These are phyloP conservation scores for Bryconaethiops microstoma DNA, from an alignment of 2,797 vertebrate genomes.

Conservation along the genomic window DNA sequence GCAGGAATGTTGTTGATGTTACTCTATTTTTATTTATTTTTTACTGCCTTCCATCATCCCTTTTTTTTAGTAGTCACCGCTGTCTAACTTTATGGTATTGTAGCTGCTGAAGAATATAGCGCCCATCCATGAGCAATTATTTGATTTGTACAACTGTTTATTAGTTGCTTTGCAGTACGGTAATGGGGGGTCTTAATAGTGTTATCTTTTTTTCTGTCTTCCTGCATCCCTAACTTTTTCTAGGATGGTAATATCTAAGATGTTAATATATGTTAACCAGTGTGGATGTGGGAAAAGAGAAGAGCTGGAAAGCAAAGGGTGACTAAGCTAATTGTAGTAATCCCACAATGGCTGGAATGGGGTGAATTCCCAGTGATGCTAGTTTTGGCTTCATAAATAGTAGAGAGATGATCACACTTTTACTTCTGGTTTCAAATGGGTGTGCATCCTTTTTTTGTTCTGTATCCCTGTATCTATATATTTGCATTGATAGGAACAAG, in stretches of 20 bases:
- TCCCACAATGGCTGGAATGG: conserved; percentile 37
- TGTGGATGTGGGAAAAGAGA: neutral
- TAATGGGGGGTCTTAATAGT: neutral
- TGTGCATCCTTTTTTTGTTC: conserved; percentile 3
- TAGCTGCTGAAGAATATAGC: conserved; percentile 5
- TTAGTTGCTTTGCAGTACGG: conserved; percentile 19
- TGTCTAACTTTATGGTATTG: neutral
- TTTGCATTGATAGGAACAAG: neutral
- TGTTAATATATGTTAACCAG: neutral
- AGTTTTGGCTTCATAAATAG: conserved; percentile 48
- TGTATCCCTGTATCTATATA: neutral
- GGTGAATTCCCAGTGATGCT: conserved; percentile 45
- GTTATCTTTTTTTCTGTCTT: neutral
- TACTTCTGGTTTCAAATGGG: conserved; percentile 44
- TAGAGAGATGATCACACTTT: conserved; percentile 29
- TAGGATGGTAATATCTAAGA: neutral
- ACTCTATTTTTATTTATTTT: conserved; percentile 17
- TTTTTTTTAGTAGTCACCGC: conserved; percentile 18
- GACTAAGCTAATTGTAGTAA: conserved; percentile 29
- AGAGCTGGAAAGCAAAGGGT: neutral
- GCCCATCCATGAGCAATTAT: neutral
- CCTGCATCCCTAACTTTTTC: neutral
- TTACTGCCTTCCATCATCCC: conserved; percentile 1
- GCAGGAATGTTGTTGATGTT: conserved; percentile 40
- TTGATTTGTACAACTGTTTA: conserved; percentile 7